phyloP scores from a whole-genome alignment of 2,888 invertebrate species.

The Amphipoea oculea region DNA sequence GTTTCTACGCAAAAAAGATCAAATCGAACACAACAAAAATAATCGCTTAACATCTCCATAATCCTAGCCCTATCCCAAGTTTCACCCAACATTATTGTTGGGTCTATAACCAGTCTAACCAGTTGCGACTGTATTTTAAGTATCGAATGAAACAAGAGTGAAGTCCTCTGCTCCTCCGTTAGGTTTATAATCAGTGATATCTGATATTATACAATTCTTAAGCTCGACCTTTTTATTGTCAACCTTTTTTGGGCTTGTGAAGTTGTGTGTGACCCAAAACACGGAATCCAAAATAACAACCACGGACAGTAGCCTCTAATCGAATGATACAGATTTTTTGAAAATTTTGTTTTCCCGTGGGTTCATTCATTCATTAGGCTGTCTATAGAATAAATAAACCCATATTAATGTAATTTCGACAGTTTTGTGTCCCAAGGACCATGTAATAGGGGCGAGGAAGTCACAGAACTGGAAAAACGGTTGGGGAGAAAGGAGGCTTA shows the following conservation, averaged over 20 bases:
- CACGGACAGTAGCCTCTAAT: conserved; percentile 7
- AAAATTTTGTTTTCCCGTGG: not conserved
- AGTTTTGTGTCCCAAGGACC: not conserved
- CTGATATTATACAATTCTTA: conserved; percentile 33
- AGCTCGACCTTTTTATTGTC: conserved; percentile 31
- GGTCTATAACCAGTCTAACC: conserved; percentile 43
- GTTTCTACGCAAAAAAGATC: not conserved
- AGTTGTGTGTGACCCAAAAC: not conserved
- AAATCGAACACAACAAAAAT: not conserved
- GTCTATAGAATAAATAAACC: no score
- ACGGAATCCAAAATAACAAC: conserved; percentile 28
- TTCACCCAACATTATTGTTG: conserved; percentile 42
- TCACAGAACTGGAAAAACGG: not conserved
- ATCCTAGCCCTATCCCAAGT: conserved; percentile 10
- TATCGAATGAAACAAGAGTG: conserved; percentile 47
- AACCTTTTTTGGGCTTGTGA: conserved; percentile 31
- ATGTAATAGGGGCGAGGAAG: not conserved
- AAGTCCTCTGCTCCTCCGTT: conserved; percentile 25
- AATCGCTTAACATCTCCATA: conserved; percentile 31
- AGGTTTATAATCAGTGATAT: conserved; percentile 29
- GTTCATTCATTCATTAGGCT: not conserved
- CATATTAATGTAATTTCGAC: not conserved
- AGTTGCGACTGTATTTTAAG: conserved; percentile 53
- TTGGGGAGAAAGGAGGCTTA: not conserved
- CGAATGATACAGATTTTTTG: conserved; percentile 2